Percentiles rank a stretch among this genome's conserved stretches.
Conservation (phyloP, 1,140 invertebrate species). For the Chionoecetes opilio region DNA sequence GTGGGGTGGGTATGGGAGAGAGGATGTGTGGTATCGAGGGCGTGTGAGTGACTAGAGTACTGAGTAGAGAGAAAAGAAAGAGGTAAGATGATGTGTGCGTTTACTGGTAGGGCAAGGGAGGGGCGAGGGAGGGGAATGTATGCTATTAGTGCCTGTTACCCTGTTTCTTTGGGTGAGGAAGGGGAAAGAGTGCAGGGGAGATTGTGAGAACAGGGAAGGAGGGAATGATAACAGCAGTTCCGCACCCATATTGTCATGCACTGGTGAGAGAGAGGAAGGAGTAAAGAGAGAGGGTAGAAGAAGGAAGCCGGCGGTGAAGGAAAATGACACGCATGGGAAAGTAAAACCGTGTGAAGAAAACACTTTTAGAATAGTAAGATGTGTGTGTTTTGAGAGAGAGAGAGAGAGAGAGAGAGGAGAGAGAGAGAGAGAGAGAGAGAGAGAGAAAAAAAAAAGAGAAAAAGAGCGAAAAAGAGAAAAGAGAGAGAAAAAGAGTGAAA, state of each 20-base stretch:
- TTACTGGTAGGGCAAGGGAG: background rate
- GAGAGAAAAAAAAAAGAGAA: background rate
- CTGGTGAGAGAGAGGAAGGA: background rate
- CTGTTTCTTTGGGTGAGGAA: too few relatives aligned
- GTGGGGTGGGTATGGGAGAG: background rate
- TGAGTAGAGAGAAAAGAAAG: background rate
- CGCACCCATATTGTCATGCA: too few relatives aligned
- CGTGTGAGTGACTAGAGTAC: background rate
- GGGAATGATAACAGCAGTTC: background rate
- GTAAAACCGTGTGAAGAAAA: slow-evolving; percentile 9
- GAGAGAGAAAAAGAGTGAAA: too few relatives aligned
- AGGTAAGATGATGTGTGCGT: background rate
- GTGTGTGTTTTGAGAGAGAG: background rate
- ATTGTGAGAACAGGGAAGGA: background rate
- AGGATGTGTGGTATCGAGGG: background rate
- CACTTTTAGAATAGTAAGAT: background rate
- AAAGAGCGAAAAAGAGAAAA: too few relatives aligned
- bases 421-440: slow-evolving; percentile 8
- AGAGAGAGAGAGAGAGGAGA: slow-evolving; percentile 20
- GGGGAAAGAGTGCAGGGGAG: background rate
- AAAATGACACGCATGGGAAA: slow-evolving; percentile 19
- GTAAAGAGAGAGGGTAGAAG: background rate
- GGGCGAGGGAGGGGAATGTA: background rate
- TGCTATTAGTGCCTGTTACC: too few relatives aligned
- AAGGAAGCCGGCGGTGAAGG: background rate